These are phyloP conservation scores for Trichogramma pretiosum DNA, from an alignment of 1,140 invertebrate genomes.

Conservation along the genomic window DNA sequence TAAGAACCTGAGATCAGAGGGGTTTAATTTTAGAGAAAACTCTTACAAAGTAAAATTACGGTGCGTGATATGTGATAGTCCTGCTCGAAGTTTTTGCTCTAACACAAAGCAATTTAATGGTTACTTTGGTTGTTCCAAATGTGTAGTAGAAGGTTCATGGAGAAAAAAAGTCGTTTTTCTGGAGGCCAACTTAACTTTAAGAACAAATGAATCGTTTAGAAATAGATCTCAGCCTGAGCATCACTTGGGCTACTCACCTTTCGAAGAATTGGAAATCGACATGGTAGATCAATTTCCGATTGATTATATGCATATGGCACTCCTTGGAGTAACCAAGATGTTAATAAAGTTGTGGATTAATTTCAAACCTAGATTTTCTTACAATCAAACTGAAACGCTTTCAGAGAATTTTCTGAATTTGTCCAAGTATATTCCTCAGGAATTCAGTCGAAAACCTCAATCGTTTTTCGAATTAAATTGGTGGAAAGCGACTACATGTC, in stretches of 20 bases:
- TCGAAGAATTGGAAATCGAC: background rate
- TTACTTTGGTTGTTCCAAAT: conserved; percentile 18
- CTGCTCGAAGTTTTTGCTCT: conserved; percentile 14
- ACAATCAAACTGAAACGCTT: background rate
- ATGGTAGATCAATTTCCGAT: conserved; percentile 6
- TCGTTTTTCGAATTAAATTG: background rate
- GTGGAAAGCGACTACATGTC: conserved; percentile 20
- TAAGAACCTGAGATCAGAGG: conserved; percentile 12
- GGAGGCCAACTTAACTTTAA: background rate
- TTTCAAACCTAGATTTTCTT: background rate
- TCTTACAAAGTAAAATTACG: conserved; percentile 6
- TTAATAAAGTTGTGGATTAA: background rate
- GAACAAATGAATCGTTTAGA: background rate
- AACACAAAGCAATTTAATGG: conserved; percentile 17
- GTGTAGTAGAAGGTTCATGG: conserved; percentile 11
- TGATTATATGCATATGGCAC: conserved; percentile 8
- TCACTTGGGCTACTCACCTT: background rate
- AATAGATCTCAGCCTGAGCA: background rate
- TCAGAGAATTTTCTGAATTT: background rate
- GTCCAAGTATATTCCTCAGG: conserved; percentile 3
- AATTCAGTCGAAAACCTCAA: conserved; percentile 15
- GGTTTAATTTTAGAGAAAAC: conserved; percentile 8
- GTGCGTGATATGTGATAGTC: conserved; percentile 20
- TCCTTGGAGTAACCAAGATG: conserved; percentile 1
- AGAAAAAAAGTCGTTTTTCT: background rate